phyloP scores from a whole-genome alignment of 2,888 invertebrate genomes.

The Parnassius smintheus region DNA sequence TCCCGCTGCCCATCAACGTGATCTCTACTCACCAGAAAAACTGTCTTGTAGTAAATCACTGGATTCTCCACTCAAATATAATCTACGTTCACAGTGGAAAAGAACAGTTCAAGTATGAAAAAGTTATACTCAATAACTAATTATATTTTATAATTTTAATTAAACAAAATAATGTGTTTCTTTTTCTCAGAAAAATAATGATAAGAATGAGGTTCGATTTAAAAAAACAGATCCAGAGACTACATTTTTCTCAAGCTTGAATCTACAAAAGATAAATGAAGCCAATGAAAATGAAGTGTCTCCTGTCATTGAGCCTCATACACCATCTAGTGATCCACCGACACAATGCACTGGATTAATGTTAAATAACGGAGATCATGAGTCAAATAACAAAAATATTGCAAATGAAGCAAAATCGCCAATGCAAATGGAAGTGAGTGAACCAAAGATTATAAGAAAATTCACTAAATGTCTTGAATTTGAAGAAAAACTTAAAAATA shows the following conservation, averaged over 20 bases:
- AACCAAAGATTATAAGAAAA: slow-evolving; percentile 47
- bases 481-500: slow-evolving; percentile 40
- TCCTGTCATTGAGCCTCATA: not conserved
- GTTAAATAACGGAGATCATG: not conserved
- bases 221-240: not conserved
- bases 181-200: not conserved
- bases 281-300: slow-evolving; percentile 1
- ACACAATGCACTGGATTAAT: not conserved
- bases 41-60: not conserved
- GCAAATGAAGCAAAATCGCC: not conserved
- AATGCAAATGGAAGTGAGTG: slow-evolving; percentile 3
- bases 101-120: slow-evolving; percentile 30
- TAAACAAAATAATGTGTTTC: not conserved
- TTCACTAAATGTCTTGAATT: slow-evolving; percentile 45
- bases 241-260: slow-evolving; percentile 26
- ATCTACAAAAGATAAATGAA: slow-evolving; percentile 31
- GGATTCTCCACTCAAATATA: slow-evolving; percentile 30
- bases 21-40: too few relatives aligned
- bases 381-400: not conserved
- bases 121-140: not conserved
- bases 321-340: not conserved
- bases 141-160: not conserved
- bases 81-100: slow-evolving; percentile 34
- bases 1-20: too few relatives aligned
- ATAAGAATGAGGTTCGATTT: not conserved